A percentile compares a stretch with the other conserved stretches of the same genome.
These are phyloP conservation scores for Catalaphyllia jardinei DNA, from an alignment of 64 coral and sea anemone species.

Conservation along the genomic window DNA sequence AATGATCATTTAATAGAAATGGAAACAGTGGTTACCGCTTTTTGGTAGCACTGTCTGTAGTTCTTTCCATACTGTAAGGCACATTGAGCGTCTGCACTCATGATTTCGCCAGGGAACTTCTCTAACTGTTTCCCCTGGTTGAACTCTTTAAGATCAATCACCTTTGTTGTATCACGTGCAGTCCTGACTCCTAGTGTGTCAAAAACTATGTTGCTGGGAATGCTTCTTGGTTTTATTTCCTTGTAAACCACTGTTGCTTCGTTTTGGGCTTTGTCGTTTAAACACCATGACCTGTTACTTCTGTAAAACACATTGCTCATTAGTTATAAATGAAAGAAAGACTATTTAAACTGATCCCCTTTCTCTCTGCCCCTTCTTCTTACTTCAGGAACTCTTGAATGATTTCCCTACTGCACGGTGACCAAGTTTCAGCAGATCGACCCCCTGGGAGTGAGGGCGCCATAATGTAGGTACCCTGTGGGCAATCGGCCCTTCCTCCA, in stretches of 20 bases:
- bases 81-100: slow-evolving; percentile 61
- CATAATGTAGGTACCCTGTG: slow-evolving; percentile 55
- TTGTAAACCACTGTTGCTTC: background rate
- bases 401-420: slow-evolving; percentile 40
- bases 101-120: slow-evolving; percentile 72
- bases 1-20: background rate
- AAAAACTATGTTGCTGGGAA: background rate
- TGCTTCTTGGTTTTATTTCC: too few relatives aligned
- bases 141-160: background rate
- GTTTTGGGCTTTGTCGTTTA: background rate
- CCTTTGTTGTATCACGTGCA: background rate
- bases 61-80: slow-evolving; percentile 27
- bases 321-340: background rate
- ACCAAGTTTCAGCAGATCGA: slow-evolving; percentile 62
- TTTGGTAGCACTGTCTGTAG: slow-evolving; percentile 20
- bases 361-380: background rate
- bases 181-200: background rate
- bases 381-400: slow-evolving; percentile 68
- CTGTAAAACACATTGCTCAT: background rate
- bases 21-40: background rate
- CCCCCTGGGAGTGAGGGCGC: slow-evolving; percentile 50
- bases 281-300: background rate
- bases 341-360: too few relatives aligned
- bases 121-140: background rate
- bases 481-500: slow-evolving; percentile 23